These are phyloP conservation scores for Pangasius krempfi DNA, from an alignment of 2,797 vertebrate genomes.

Conservation along the genomic window DNA sequence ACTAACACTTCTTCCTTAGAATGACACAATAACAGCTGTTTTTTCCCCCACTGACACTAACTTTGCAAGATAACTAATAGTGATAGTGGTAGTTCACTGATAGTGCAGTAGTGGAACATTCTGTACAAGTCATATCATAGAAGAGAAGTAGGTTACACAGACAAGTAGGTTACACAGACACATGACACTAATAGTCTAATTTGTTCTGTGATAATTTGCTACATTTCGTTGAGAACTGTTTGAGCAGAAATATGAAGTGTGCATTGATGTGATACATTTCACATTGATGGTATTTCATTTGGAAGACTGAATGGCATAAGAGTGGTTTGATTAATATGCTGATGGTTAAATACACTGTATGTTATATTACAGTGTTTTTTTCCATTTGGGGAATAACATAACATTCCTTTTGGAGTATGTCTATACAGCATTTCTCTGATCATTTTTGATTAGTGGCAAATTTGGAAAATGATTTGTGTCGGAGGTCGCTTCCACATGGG, in stretches of 20 bases:
- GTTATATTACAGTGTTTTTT: neutral
- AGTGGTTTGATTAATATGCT: neutral
- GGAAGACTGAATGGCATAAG: neutral
- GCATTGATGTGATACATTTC: neutral
- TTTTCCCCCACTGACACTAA: neutral
- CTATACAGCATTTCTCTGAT: neutral
- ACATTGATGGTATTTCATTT: neutral
- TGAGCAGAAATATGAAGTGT: neutral
- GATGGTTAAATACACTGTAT: neutral
- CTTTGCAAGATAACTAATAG: neutral
- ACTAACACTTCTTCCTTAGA: neutral
- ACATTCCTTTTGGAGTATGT: neutral
- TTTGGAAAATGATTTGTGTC: neutral
- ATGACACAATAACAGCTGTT: neutral
- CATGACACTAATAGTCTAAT: slow-evolving; percentile 47
- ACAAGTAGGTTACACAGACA: slow-evolving; percentile 47
- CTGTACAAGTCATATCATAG: slow-evolving; percentile 40
- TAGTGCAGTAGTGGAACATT: slow-evolving; percentile 40
- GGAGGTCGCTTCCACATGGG: neutral
- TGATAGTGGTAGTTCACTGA: neutral
- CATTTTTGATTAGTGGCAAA: neutral
- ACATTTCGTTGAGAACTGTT: slow-evolving; percentile 10
- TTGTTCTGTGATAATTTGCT: slow-evolving; percentile 39
- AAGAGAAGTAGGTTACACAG: slow-evolving; percentile 50
- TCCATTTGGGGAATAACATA: neutral